Evolutionary conservation across 2,797 vertebrate species (phyloP).

Genomic region (Lagocephalus sceleratus): DNA sequence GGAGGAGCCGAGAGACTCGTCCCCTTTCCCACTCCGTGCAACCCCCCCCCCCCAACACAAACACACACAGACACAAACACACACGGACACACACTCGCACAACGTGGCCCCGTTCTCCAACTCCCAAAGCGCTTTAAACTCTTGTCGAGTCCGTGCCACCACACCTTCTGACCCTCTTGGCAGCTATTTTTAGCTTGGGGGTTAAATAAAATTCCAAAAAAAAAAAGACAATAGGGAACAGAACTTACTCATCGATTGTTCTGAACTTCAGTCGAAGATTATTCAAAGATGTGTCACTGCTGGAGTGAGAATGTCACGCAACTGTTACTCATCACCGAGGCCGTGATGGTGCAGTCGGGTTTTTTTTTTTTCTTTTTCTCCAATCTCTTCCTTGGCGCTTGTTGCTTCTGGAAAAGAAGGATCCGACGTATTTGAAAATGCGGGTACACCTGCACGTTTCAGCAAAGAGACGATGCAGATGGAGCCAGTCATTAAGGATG

Average conservation of each 20-base stretch:
- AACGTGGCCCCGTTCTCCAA: slow-evolving; percentile 38
- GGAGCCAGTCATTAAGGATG: slow-evolving; percentile 19
- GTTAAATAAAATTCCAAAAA: slow-evolving; percentile 17
- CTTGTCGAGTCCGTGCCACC: slow-evolving; percentile 42
- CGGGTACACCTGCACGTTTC: neutral
- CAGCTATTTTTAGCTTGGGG: slow-evolving; percentile 41
- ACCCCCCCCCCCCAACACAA: slow-evolving; percentile 8
- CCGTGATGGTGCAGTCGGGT: slow-evolving; percentile 31
- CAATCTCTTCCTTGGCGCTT: slow-evolving; percentile 1
- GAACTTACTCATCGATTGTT: slow-evolving; percentile 52
- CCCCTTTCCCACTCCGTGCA: slow-evolving; percentile 50
- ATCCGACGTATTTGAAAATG: neutral
- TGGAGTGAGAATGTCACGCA: slow-evolving; percentile 48
- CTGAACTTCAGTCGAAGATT: slow-evolving; percentile 40
- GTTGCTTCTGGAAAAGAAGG: slow-evolving; percentile 1
- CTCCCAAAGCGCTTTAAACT: slow-evolving; percentile 52
- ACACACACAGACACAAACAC: too few species aligned
- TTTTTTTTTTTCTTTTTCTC: neutral
- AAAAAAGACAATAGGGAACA: slow-evolving; percentile 19
- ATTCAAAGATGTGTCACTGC: slow-evolving; percentile 41
- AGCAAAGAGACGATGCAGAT: neutral
- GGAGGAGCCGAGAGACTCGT: slow-evolving; percentile 63
- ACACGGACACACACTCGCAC: too few species aligned
- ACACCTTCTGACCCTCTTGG: slow-evolving; percentile 17
- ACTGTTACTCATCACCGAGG: slow-evolving; percentile 50